These are phyloP conservation scores for Opisthocomus hoazin DNA, from an alignment of 2,113 vertebrate genomes.

Conservation along the genomic window DNA sequence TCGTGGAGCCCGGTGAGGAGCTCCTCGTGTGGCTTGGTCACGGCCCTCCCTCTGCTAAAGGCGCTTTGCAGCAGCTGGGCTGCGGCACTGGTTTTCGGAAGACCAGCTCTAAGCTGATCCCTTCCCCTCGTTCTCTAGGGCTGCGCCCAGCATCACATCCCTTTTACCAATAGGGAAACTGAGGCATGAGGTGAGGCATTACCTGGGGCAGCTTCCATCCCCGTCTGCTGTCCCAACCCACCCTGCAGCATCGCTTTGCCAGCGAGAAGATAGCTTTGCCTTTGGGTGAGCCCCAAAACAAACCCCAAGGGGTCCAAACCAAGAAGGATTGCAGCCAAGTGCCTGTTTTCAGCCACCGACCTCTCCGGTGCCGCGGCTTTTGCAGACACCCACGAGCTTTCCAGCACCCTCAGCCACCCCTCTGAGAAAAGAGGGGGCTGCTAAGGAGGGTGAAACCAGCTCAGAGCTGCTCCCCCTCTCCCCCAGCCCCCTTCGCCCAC, in stretches of 20 bases:
- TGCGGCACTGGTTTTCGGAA: neutral
- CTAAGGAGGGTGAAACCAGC: neutral
- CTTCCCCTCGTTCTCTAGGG: neutral
- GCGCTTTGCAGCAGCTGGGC: neutral
- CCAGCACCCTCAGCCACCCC: neutral
- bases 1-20: accelerated
- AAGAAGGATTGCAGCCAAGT: neutral
- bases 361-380: neutral
- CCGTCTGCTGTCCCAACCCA: neutral
- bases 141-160: accelerated
- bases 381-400: accelerated
- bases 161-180: neutral
- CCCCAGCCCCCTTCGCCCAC: neutral
- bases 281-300: neutral
- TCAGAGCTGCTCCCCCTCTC: no score
- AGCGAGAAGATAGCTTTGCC: neutral
- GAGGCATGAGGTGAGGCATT: neutral
- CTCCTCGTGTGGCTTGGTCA: neutral
- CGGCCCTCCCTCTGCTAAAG: neutral
- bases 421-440: neutral
- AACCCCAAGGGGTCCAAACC: neutral
- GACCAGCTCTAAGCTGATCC: neutral
- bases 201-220: neutral
- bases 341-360: neutral
- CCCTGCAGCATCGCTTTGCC: neutral